Base-by-base conservation (phyloP, 2,113 vertebrate species). In the Cavia porcellus region DNA sequence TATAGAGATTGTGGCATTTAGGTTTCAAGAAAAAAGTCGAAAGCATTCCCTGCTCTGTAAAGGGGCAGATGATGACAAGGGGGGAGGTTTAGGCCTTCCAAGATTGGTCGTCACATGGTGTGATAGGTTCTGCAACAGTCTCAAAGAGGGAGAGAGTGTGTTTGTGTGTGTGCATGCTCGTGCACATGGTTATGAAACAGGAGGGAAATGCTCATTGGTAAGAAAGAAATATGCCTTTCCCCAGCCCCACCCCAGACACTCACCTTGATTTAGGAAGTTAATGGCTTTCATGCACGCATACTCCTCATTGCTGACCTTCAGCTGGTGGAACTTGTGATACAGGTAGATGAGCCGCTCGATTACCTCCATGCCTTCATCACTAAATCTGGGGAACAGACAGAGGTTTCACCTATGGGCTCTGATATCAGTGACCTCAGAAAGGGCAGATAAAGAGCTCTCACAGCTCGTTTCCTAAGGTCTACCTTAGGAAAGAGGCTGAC, bases 181-280 rank as follows among this genome's bases (percentile, higher is more conserved):
- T 42, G n/a, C 7, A 62, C 70, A 68, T 61, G n/a, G 68, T 88
- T 62, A 86, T 10, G 50, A 80, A 55, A 55, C 47, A 55, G 50
- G 32, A 55, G 4, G 83, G 64, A 22, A 68, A 77, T 77, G 74
- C 42, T 77, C 74, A 47, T 15, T 28, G 25, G 42, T 30, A 28
- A 47, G 13, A 47, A 55, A 79, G 8, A 32, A 89, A 52, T 30
- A 38, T 13, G 25, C 32, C 62, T 93, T 52, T 52, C 28, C 64
- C 45, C 32, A 35, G 7, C 9, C 35, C 19, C 38, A 17, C 14
- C 3, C n/a, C 25, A 0, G 8, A 0, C 0, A 70, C 99, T 98
- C 97, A 99, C 99, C 99, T 99, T 99, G 99, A 96, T 99, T 99
- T 17, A 99, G 99, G 98, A 99, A 99, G 99, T 99, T 99, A 98